A percentile compares a stretch with the other conserved stretches of the same genome.
phyloP scores from a whole-genome alignment of 64 coral and sea anemone genomes.

The Orbicella faveolata region DNA sequence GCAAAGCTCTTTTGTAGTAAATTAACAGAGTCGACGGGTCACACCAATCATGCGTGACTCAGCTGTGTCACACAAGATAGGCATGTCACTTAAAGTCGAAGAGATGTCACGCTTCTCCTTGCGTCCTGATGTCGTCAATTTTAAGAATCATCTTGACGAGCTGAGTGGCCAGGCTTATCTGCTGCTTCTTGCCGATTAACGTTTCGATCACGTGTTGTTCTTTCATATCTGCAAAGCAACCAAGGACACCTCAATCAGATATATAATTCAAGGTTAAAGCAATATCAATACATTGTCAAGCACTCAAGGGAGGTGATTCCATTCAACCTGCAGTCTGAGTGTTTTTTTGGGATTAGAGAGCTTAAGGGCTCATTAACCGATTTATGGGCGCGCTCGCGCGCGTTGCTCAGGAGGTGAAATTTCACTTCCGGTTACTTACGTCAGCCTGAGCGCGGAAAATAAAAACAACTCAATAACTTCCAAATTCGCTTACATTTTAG shows the following conservation, averaged over 20 bases:
- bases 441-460: too few relatives aligned
- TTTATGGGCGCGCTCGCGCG: too few relatives aligned
- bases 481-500: too few relatives aligned
- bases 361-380: too few relatives aligned
- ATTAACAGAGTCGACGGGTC: background rate
- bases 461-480: too few relatives aligned
- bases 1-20: background rate
- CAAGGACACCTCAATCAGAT: background rate
- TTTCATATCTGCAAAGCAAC: slow-evolving; percentile 85
- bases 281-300: too few relatives aligned
- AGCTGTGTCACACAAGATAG: background rate
- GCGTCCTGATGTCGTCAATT: slow-evolving; percentile 91
- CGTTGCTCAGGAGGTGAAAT: too few relatives aligned
- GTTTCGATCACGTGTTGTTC: slow-evolving; percentile 97
- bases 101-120: slow-evolving; percentile 20
- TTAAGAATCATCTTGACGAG: slow-evolving; percentile 99
- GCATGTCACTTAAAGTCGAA: background rate
- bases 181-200: slow-evolving; percentile 97
- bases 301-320: too few relatives aligned
- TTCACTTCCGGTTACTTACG: too few relatives aligned
- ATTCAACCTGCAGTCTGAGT: too few relatives aligned
- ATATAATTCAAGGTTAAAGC: too few relatives aligned
- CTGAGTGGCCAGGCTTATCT: slow-evolving; percentile 92
- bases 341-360: too few relatives aligned
- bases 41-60: background rate